A percentile compares a stretch with the other conserved stretches of the same genome.
Evolutionary conservation across 2,888 invertebrate genomes (phyloP).

Genomic region (Mellilla xanthometata): DNA sequence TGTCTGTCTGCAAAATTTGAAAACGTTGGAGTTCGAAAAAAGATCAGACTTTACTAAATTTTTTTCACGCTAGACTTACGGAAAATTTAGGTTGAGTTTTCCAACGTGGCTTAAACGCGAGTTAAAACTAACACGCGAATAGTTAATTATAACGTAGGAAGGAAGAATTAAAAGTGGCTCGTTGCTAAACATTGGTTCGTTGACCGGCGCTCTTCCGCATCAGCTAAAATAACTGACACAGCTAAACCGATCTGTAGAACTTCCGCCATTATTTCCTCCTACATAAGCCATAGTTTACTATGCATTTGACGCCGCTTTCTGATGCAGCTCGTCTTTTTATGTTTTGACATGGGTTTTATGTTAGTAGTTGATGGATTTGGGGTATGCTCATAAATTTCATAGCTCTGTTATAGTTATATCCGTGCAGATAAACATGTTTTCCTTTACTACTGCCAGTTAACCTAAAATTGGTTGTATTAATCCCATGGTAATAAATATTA

Average conservation of each 20-base stretch:
- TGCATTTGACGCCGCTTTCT: conserved; percentile 9
- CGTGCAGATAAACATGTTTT: too few species aligned
- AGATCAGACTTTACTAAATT: too few species aligned
- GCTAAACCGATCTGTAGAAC: conserved; percentile 35
- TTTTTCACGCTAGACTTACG: too few species aligned
- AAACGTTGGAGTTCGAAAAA: too few species aligned
- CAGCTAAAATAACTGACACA: conserved; percentile 51
- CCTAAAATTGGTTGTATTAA: too few species aligned
- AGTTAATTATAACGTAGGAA: conserved; percentile 42
- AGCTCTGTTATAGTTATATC: not conserved
- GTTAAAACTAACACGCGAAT: conserved; percentile 24
- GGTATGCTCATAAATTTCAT: conserved; percentile 4
- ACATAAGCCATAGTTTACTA: conserved; percentile 29
- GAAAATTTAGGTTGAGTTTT: too few species aligned
- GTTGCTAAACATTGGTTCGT: conserved; percentile 46
- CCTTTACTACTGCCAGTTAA: too few species aligned
- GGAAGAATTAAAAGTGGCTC: conserved; percentile 39
- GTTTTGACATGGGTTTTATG: conserved; percentile 21
- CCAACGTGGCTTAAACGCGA: conserved; percentile 6
- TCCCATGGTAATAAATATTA: too few species aligned
- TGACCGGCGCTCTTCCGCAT: conserved; percentile 60
- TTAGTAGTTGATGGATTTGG: conserved; percentile 17
- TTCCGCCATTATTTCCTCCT: conserved; percentile 24
- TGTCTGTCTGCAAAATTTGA: too few species aligned
- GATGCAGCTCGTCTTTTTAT: conserved; percentile 7